These are phyloP conservation scores for Phenganax stokvisi DNA, from an alignment of 92 coral and sea anemone species.

Conservation along the genomic window DNA sequence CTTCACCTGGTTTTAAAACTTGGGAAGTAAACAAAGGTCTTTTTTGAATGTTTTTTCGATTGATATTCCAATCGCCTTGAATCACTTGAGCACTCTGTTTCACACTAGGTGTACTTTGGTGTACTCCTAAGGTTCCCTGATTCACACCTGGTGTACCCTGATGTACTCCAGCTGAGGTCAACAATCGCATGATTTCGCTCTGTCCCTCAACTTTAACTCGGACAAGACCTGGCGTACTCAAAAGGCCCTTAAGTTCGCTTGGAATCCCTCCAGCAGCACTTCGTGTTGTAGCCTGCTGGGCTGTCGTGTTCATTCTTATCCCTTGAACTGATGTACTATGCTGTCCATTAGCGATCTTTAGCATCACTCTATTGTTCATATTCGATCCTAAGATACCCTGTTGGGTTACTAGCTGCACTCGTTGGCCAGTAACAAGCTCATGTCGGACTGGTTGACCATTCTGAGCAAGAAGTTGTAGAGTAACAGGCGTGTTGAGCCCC, in stretches of 20 bases:
- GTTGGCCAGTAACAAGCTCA: neutral
- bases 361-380: neutral
- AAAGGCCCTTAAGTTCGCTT: neutral
- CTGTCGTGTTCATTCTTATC: neutral
- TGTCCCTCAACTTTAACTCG: neutral
- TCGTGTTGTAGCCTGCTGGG: neutral
- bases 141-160: neutral
- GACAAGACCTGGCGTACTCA: neutral
- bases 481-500: neutral
- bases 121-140: neutral
- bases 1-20: neutral
- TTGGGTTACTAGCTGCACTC: neutral
- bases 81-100: neutral
- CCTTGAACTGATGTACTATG: neutral
- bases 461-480: neutral
- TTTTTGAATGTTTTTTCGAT: neutral
- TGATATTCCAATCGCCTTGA: neutral
- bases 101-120: neutral
- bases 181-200: neutral
- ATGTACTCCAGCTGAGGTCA: neutral
- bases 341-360: neutral
- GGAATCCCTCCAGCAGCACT: neutral
- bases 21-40: slow-evolving; percentile 7
- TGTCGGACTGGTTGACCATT: slow-evolving; percentile 7
- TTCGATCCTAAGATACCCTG: too few species aligned